phyloP scores from a whole-genome alignment of 1,140 invertebrate species.

The Charaxes varanes region DNA sequence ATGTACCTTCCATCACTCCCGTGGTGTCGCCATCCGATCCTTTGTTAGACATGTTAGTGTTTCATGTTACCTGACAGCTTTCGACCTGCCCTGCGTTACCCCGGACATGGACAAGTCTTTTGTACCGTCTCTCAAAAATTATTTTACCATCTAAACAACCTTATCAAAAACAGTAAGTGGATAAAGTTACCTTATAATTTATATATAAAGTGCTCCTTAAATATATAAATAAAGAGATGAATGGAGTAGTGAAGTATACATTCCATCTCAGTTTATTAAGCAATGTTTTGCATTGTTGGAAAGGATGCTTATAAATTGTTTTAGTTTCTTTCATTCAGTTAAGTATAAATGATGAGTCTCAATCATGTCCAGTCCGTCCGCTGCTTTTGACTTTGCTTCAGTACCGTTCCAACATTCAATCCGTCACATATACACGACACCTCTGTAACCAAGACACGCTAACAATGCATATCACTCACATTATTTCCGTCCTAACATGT shows the following conservation, averaged over 20 bases:
- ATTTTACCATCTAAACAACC: too few species aligned
- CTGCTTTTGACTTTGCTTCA: conserved; percentile 21
- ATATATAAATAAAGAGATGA: too few species aligned
- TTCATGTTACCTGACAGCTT: conserved; percentile 42
- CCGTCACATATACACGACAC: conserved; percentile 22
- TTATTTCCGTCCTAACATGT: conserved; percentile 8
- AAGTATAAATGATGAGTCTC: background rate
- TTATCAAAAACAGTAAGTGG: too few species aligned
- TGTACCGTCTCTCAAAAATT: background rate
- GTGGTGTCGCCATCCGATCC: conserved; percentile 50
- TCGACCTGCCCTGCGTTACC: conserved; percentile 16
- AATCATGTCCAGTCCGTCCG: conserved; percentile 27
- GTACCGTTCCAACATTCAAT: conserved; percentile 4
- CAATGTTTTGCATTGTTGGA: too few species aligned
- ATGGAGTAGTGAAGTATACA: too few species aligned
- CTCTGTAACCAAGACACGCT: conserved; percentile 12
- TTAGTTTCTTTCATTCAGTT: conserved; percentile 4
- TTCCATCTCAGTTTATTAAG: too few species aligned
- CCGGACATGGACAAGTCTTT: conserved; percentile 36
- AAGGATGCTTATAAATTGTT: too few species aligned
- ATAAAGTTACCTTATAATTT: too few species aligned
- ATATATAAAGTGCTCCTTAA: too few species aligned
- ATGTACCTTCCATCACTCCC: conserved; percentile 50
- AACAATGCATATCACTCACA: conserved; percentile 11
- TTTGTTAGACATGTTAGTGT: conserved; percentile 47